Conservation (phyloP, 1,140 invertebrate species). For the Camponotus floridanus region DNA sequence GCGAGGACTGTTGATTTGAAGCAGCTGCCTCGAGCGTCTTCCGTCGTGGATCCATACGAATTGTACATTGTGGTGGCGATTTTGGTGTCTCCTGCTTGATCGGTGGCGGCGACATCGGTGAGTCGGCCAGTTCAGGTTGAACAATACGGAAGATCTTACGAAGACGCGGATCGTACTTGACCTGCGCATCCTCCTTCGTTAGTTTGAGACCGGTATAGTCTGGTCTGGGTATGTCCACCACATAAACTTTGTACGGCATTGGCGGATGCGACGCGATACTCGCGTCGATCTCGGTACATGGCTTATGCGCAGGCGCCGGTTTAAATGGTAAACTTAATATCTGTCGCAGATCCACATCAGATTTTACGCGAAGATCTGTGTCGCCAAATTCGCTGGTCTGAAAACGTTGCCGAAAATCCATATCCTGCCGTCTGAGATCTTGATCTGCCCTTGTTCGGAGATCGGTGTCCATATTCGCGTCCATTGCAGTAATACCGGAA, state of each 20-base stretch:
- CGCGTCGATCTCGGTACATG: slow-evolving; percentile 94
- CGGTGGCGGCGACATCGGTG: slow-evolving; percentile 81
- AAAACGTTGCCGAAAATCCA: slow-evolving; percentile 87
- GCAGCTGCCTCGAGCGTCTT: slow-evolving; percentile 85
- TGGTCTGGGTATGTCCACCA: slow-evolving; percentile 90
- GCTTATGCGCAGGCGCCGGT: slow-evolving; percentile 91
- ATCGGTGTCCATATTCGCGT: slow-evolving; percentile 82
- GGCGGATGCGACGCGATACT: slow-evolving; percentile 92
- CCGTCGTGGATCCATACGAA: slow-evolving; percentile 87
- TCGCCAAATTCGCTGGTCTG: slow-evolving; percentile 81
- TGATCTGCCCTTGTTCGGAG: slow-evolving; percentile 81
- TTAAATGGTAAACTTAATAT: slow-evolving; percentile 91
- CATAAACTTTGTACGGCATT: slow-evolving; percentile 89
- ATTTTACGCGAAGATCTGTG: slow-evolving; percentile 85
- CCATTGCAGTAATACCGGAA: slow-evolving; percentile 82
- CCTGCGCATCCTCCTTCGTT: slow-evolving; percentile 90
- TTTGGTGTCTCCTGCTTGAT: slow-evolving; percentile 80
- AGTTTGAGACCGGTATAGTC: slow-evolving; percentile 92
- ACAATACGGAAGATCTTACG: slow-evolving; percentile 91
- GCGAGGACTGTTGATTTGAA: slow-evolving; percentile 74
- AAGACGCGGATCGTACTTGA: slow-evolving; percentile 90
- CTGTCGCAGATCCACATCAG: slow-evolving; percentile 91
- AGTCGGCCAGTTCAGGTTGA: slow-evolving; percentile 86
- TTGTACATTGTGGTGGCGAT: slow-evolving; percentile 78
- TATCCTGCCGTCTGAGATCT: slow-evolving; percentile 85